Percentiles rank a stretch among this genome's conserved stretches.
Evolutionary conservation across 2,113 vertebrate species (phyloP).

Genomic region (western clawed frog (Xenopus tropicalis)): UCB_Xtro_10.0 CM004449.2:35200501-35201000

Average conservation of each 20-base stretch:
- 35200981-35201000: too few relatives aligned
- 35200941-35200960: too few relatives aligned
- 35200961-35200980: too few relatives aligned
- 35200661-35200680: conserved; percentile 28
- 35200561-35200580: not conserved
- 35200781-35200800: conserved; percentile 18
- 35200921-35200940: too few relatives aligned
- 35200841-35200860: too few relatives aligned
- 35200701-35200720: conserved; percentile 35
- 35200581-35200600: conserved; percentile 18
- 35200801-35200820: not conserved
- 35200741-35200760: not conserved
- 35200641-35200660: conserved; percentile 3
- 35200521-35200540: too few relatives aligned
- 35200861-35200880: too few relatives aligned
- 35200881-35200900: too few relatives aligned
- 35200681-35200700: conserved; percentile 39
- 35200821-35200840: too few relatives aligned
- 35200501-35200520: too few relatives aligned
- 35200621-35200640: not conserved
- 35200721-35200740: conserved; percentile 31
- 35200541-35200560: too few relatives aligned
- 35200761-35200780: conserved; percentile 15
- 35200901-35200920: too few relatives aligned
- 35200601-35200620: not conserved